phyloP scores from a whole-genome alignment of 1,140 invertebrate species.

The Anagrus nilaparvatae region DNA sequence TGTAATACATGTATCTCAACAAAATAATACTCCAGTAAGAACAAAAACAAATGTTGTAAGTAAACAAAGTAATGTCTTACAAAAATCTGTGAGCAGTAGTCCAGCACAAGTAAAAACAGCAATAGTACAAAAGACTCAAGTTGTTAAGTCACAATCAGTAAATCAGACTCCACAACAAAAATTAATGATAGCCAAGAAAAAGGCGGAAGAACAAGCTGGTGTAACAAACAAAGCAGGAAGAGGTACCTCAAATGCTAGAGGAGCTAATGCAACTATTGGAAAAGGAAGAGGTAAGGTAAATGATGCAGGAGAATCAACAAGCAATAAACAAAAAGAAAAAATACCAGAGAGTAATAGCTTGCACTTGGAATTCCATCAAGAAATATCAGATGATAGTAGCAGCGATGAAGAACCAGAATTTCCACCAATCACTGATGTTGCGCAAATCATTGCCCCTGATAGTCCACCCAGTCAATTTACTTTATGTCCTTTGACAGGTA shows the following conservation, averaged over 20 bases:
- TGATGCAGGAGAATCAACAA: conserved; percentile 8
- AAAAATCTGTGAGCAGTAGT: conserved; percentile 13
- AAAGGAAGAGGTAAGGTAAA: conserved; percentile 18
- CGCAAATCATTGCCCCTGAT: conserved; percentile 42
- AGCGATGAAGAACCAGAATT: conserved; percentile 46
- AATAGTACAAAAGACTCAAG: too few species aligned
- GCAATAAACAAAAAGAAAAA: conserved; percentile 36
- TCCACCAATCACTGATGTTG: conserved; percentile 45
- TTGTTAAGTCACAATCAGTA: conserved; percentile 29
- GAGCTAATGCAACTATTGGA: conserved; percentile 18
- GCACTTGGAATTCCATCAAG: conserved; percentile 42
- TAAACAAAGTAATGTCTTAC: conserved; percentile 10
- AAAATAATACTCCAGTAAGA: neutral
- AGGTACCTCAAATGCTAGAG: conserved; percentile 19
- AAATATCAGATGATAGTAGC: conserved; percentile 42
- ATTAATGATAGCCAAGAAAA: conserved; percentile 37
- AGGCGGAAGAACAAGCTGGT: conserved; percentile 35
- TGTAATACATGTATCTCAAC: conserved; percentile 7
- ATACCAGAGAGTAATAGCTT: conserved; percentile 38
- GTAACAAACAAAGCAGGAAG: conserved; percentile 24
- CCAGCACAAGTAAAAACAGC: conserved; percentile 1
- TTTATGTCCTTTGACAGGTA: conserved; percentile 56
- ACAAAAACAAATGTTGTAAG: conserved; percentile 10
- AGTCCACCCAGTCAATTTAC: conserved; percentile 57
- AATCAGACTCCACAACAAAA: conserved; percentile 40